A percentile compares a stretch with the other conserved stretches of the same genome.
Conservation (phyloP, 2,888 invertebrate species). For the Isoperla grammatica region DNA sequence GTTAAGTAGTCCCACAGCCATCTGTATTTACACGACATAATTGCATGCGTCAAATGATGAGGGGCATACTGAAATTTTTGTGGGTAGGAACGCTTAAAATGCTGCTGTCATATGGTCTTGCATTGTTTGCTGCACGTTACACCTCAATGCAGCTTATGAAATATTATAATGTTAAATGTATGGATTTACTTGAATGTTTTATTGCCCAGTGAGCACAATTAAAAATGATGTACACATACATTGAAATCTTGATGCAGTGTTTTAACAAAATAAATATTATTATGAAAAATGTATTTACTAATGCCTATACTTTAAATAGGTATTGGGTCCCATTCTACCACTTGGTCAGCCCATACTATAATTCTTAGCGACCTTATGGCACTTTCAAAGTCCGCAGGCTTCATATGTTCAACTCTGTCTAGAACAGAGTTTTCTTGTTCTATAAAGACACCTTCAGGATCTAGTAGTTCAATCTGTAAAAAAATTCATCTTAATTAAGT, state of each 20-base stretch:
- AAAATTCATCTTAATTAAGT: conserved; percentile 3
- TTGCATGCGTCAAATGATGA: too few species aligned
- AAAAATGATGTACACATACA: too few species aligned
- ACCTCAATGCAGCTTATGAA: not conserved
- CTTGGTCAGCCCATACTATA: conserved; percentile 6
- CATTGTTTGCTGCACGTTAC: not conserved
- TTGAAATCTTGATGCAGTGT: too few species aligned
- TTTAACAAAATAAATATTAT: not conserved
- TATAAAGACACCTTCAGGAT: not conserved
- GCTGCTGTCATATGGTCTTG: too few species aligned
- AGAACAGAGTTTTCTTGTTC: not conserved
- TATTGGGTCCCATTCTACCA: not conserved
- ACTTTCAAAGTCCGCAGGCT: not conserved
- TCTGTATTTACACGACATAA: too few species aligned
- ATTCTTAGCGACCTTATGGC: not conserved
- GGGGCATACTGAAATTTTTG: too few species aligned
- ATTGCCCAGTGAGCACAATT: too few species aligned
- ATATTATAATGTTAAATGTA: not conserved
- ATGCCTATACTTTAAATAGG: too few species aligned
- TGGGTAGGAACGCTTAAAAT: too few species aligned
- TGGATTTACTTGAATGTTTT: too few species aligned
- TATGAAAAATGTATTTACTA: not conserved
- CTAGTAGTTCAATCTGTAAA: not conserved
- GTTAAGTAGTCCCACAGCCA: too few species aligned
- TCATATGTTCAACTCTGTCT: not conserved